These are phyloP conservation scores for Podarcis cretensis DNA, from an alignment of 2,113 vertebrate species.

Conservation along the genomic window DNA sequence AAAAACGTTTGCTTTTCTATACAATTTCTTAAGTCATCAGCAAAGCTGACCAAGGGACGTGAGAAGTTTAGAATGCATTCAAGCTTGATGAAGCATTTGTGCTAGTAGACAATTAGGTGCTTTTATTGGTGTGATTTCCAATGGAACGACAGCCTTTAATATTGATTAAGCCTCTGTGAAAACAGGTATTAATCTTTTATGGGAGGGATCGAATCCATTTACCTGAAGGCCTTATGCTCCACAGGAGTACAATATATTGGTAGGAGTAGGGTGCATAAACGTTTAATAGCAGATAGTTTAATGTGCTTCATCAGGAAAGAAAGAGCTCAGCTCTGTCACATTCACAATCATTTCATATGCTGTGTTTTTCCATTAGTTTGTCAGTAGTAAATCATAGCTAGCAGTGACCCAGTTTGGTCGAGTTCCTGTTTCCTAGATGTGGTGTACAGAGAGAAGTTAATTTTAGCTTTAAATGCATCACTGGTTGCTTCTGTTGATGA, in stretches of 20 bases:
- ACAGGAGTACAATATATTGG: conserved; percentile 39
- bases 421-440: neutral
- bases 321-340: conserved; percentile 34
- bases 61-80: conserved; percentile 11
- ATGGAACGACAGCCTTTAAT: conserved; percentile 32
- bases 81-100: conserved; percentile 25
- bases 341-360: conserved; percentile 36
- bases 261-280: conserved; percentile 37
- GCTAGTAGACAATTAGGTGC: conserved; percentile 3
- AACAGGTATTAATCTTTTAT: conserved; percentile 53
- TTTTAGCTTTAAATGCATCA: neutral
- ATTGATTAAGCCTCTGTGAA: conserved; percentile 61
- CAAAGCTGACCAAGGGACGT: conserved; percentile 18
- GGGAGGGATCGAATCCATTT: conserved; percentile 58
- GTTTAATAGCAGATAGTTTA: conserved; percentile 45
- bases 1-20: conserved; percentile 40
- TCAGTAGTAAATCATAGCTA: neutral
- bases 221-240: conserved; percentile 50
- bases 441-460: neutral
- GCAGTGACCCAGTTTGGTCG: neutral
- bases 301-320: conserved; percentile 32
- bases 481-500: neutral
- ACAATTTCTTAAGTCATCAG: conserved; percentile 41
- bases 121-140: conserved; percentile 51
- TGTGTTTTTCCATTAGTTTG: conserved; percentile 34